A percentile compares a stretch with the other conserved stretches of the same genome.
These are phyloP conservation scores for Gymnoscopelus braueri DNA, from an alignment of 2,797 vertebrate genomes.

Conservation along the genomic window DNA sequence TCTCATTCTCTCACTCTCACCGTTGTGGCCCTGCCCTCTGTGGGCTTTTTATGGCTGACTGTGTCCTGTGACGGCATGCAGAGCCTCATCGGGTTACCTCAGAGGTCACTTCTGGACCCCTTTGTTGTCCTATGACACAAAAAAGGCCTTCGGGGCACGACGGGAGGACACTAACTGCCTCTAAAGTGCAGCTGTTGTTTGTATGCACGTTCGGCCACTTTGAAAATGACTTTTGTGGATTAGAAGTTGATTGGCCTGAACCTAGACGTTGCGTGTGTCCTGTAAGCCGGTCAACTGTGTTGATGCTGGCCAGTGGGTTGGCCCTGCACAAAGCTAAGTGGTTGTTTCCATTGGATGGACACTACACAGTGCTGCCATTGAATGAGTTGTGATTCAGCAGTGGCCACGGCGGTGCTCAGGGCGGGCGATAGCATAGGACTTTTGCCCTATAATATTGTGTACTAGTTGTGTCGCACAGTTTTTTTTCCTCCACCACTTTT, in stretches of 20 bases:
- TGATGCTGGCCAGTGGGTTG: slow-evolving; percentile 44
- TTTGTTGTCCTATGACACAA: slow-evolving; percentile 57
- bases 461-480: neutral
- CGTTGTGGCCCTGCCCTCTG: neutral
- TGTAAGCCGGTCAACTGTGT: slow-evolving; percentile 53
- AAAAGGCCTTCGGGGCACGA: slow-evolving; percentile 38
- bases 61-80: slow-evolving; percentile 46
- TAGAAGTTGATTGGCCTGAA: slow-evolving; percentile 37
- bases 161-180: slow-evolving; percentile 22
- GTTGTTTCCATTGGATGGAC: slow-evolving; percentile 46
- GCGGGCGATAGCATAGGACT: slow-evolving; percentile 7
- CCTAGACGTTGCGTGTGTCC: slow-evolving; percentile 38
- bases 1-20: slow-evolving; percentile 36
- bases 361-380: slow-evolving; percentile 43
- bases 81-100: slow-evolving; percentile 60
- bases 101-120: slow-evolving; percentile 52
- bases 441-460: slow-evolving; percentile 6
- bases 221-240: slow-evolving; percentile 48
- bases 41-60: slow-evolving; percentile 5
- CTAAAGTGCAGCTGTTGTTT: slow-evolving; percentile 38
- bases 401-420: slow-evolving; percentile 18
- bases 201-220: slow-evolving; percentile 34
- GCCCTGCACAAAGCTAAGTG: slow-evolving; percentile 49
- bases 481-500: too few species aligned
- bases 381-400: slow-evolving; percentile 24